Percentiles rank a stretch among this genome's conserved stretches.
phyloP scores from a whole-genome alignment of 2,113 vertebrate genomes.

The Tringa solitaria region DNA sequence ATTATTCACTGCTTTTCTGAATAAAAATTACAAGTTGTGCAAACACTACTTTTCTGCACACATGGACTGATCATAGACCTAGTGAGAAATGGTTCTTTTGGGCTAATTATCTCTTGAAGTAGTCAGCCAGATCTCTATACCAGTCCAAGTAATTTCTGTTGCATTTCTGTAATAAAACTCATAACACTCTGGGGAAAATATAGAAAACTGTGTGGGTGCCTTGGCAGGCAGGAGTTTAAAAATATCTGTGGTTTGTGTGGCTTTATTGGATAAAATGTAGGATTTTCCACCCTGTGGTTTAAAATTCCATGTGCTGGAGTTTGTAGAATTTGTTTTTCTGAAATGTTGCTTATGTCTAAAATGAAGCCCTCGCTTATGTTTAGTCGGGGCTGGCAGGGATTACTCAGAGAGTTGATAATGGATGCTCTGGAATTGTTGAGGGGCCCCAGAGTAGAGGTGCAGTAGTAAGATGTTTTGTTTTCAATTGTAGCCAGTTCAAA shows the following conservation, averaged over 20 bases:
- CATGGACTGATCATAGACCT: neutral
- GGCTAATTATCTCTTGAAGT: neutral
- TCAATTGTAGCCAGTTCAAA: neutral
- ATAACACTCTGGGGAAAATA: neutral
- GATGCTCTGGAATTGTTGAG: neutral
- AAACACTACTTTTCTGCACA: neutral
- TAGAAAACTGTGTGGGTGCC: neutral
- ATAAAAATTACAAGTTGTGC: neutral
- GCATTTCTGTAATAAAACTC: neutral
- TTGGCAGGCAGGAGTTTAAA: neutral
- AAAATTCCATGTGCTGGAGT: slow-evolving; percentile 14
- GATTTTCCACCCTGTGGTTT: slow-evolving; percentile 31
- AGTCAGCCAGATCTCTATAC: neutral
- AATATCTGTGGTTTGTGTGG: slow-evolving; percentile 38
- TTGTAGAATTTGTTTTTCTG: slow-evolving; percentile 51
- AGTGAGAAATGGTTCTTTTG: neutral
- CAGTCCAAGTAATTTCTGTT: neutral
- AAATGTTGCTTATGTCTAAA: neutral
- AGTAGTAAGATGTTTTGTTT: neutral
- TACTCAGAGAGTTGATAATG: neutral
- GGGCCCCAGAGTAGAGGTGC: neutral
- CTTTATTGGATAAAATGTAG: slow-evolving; percentile 6
- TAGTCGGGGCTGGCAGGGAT: neutral
- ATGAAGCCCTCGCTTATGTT: neutral
- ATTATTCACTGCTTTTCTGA: neutral